Percentiles rank a stretch among this genome's conserved stretches.
Evolutionary conservation across 2,113 vertebrate genomes (phyloP).

Genomic region (Dicaeum eximium): DNA sequence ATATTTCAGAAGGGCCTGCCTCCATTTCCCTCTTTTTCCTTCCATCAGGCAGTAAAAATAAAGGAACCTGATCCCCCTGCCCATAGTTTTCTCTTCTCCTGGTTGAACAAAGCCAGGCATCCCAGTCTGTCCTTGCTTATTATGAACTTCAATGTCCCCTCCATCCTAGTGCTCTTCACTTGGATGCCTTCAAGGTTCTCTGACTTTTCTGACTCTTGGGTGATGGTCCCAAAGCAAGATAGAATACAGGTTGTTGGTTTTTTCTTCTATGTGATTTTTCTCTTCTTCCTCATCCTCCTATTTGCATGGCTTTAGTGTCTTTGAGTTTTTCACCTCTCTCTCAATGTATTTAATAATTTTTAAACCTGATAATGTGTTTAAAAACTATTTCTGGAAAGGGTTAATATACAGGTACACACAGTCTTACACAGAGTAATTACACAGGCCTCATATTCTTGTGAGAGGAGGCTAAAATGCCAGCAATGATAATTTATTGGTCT

Average conservation of each 20-base stretch:
- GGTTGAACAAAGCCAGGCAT: background rate
- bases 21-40: background rate
- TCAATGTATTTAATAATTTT: background rate
- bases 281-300: background rate
- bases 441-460: background rate
- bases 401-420: background rate
- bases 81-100: background rate
- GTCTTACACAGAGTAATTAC: background rate
- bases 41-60: background rate
- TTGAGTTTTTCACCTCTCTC: background rate
- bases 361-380: background rate
- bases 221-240: background rate
- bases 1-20: background rate
- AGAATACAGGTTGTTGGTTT: accelerated
- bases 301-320: background rate
- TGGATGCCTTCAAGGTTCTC: background rate
- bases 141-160: background rate
- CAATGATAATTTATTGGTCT: background rate
- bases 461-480: background rate
- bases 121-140: background rate
- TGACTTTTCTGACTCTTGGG: background rate
- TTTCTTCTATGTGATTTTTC: background rate
- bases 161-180: background rate
- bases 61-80: background rate
- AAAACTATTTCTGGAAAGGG: background rate